Evolutionary conservation across 1,140 invertebrate species (phyloP).

Genomic region (Lamellibrachia luymesi): DNA sequence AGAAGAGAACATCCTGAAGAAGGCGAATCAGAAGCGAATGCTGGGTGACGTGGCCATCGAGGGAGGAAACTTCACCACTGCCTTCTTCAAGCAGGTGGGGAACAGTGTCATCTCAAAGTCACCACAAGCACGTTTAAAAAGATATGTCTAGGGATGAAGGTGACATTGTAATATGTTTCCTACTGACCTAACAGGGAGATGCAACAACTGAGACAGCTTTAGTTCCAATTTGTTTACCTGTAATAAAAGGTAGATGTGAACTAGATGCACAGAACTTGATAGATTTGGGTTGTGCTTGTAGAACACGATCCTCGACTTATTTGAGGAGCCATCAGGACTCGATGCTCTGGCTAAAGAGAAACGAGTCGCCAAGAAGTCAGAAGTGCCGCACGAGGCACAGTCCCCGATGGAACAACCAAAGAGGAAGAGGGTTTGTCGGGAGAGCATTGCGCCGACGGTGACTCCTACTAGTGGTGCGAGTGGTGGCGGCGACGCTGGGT

Average conservation of each 20-base stretch:
- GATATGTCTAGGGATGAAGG: too few species aligned
- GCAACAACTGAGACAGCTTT: too few species aligned
- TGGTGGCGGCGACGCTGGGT: not conserved
- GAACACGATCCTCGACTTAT: slow-evolving; percentile 90
- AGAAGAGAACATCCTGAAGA: slow-evolving; percentile 99
- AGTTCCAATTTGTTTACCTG: too few species aligned
- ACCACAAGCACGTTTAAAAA: not conserved
- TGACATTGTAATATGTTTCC: too few species aligned
- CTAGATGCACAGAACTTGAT: not conserved
- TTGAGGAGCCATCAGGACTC: slow-evolving; percentile 66
- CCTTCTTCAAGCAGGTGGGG: slow-evolving; percentile 89
- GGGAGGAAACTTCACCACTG: slow-evolving; percentile 97
- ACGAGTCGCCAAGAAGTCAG: slow-evolving; percentile 58
- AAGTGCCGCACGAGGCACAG: slow-evolving; percentile 43
- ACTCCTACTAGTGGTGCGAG: slow-evolving; percentile 3
- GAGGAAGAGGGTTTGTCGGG: slow-evolving; percentile 28
- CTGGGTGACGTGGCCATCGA: slow-evolving; percentile 97
- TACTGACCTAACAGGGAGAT: too few species aligned
- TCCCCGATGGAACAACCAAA: slow-evolving; percentile 31
- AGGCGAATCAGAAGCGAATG: slow-evolving; percentile 95
- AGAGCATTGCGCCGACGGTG: slow-evolving; percentile 30
- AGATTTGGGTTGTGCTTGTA: slow-evolving; percentile 51
- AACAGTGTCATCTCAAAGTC: not conserved
- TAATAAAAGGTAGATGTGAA: too few species aligned
- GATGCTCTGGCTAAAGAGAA: slow-evolving; percentile 67